phyloP scores from a whole-genome alignment of 2,888 invertebrate species.

The Sarcophaga caerulescens region DNA sequence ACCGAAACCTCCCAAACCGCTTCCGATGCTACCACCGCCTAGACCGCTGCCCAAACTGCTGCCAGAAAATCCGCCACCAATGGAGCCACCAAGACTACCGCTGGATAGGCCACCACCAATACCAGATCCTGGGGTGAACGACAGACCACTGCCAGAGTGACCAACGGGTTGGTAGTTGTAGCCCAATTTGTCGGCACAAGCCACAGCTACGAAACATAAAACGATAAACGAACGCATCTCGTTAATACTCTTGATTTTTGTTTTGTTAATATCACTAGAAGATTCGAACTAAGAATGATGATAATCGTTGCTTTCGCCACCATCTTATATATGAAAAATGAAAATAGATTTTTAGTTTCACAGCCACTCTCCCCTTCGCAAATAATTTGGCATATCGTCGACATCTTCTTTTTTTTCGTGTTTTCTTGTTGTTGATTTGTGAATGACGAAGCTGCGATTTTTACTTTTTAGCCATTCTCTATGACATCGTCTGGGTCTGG shows the following conservation, averaged over 20 bases:
- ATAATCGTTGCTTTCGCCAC: slow-evolving; percentile 8
- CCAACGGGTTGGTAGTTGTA: slow-evolving; percentile 75
- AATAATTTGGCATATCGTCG: neutral
- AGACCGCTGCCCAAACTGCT: neutral
- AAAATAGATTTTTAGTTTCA: slow-evolving; percentile 22
- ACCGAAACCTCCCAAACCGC: neutral
- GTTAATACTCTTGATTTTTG: slow-evolving; percentile 43
- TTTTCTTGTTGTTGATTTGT: too few species aligned
- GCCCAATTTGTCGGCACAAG: slow-evolving; percentile 75
- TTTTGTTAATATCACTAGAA: slow-evolving; percentile 50
- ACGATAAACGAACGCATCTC: slow-evolving; percentile 77
- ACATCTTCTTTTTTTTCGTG: too few species aligned
- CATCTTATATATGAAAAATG: slow-evolving; percentile 51
- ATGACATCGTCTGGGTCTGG: too few species aligned
- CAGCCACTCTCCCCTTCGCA: neutral
- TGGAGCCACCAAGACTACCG: too few species aligned
- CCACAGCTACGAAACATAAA: slow-evolving; percentile 73
- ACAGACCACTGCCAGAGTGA: slow-evolving; percentile 43
- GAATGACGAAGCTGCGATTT: too few species aligned
- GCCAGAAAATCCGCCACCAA: neutral
- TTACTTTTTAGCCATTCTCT: too few species aligned
- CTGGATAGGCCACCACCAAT: neutral
- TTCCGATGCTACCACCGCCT: neutral
- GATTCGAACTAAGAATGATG: slow-evolving; percentile 56
- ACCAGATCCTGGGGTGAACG: slow-evolving; percentile 27